These are phyloP conservation scores for Patella pellucida DNA, from an alignment of 2,888 invertebrate genomes.

Conservation along the genomic window DNA sequence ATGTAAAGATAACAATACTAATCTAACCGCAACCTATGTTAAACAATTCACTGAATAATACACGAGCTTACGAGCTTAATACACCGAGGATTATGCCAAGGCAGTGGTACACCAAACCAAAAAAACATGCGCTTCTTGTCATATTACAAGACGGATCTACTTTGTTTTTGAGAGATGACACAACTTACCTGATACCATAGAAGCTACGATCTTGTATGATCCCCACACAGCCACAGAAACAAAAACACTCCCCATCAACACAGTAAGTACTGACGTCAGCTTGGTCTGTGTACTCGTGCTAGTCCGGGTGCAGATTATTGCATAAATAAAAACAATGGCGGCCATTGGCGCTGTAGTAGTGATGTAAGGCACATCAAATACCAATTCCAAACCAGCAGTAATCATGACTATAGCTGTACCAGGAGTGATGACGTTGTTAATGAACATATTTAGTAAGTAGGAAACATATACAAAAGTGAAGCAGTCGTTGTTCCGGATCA, in stretches of 20 bases:
- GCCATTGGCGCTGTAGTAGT: conserved; percentile 43
- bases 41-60: not conserved
- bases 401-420: conserved; percentile 52
- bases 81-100: too few species aligned
- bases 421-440: conserved; percentile 50
- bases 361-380: conserved; percentile 43
- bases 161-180: not conserved
- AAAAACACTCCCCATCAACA: conserved; percentile 39
- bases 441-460: conserved; percentile 50
- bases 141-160: too few species aligned
- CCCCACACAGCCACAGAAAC: conserved; percentile 41
- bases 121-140: too few species aligned
- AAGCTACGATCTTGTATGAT: conserved; percentile 37
- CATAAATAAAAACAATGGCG: conserved; percentile 35
- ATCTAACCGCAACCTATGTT: not conserved
- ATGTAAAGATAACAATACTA: too few species aligned
- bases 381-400: conserved; percentile 48
- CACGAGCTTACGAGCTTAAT: not conserved
- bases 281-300: conserved; percentile 31
- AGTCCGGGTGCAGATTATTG: conserved; percentile 39
- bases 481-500: conserved; percentile 49
- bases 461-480: conserved; percentile 48
- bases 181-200: conserved; percentile 36
- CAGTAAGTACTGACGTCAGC: conserved; percentile 32
- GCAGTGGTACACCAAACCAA: too few species aligned